Conservation (phyloP, 2,888 invertebrate species). For the Agonopterix subpropinquella region DNA sequence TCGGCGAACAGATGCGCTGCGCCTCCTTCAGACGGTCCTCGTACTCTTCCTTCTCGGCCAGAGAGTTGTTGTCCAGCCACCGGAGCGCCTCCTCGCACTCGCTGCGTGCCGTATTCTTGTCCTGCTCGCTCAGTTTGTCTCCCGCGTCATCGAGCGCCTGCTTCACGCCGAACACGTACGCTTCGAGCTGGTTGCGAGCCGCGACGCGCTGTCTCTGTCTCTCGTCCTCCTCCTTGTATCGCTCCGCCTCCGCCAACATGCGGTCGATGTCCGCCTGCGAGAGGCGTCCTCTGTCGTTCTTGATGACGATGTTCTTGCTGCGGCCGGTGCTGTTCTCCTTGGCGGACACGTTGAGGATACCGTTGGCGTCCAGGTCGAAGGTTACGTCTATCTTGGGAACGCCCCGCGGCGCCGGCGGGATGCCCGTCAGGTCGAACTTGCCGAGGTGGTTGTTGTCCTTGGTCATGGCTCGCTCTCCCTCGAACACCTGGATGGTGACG, state of each 20-base stretch:
- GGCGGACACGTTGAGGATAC: conserved; percentile 79
- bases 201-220: conserved; percentile 77
- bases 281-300: conserved; percentile 84
- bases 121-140: conserved; percentile 71
- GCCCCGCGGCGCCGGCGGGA: conserved; percentile 77
- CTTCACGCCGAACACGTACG: conserved; percentile 78
- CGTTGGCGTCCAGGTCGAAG: conserved; percentile 72
- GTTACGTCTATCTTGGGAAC: conserved; percentile 78
- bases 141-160: conserved; percentile 75
- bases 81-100: conserved; percentile 72
- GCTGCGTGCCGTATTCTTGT: conserved; percentile 61
- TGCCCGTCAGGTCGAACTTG: conserved; percentile 75
- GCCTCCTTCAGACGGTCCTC: conserved; percentile 72
- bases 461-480: conserved; percentile 83
- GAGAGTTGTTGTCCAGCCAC: conserved; percentile 79
- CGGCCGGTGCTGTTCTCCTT: conserved; percentile 76
- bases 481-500: conserved; percentile 79
- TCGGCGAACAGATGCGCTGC: conserved; percentile 64
- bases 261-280: conserved; percentile 84
- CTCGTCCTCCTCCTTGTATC: conserved; percentile 79
- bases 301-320: conserved; percentile 82
- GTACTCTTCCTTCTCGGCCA: conserved; percentile 75
- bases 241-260: conserved; percentile 81
- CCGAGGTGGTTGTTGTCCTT: conserved; percentile 80
- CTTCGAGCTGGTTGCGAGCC: conserved; percentile 80